Conservation (phyloP, 2,113 vertebrate species). For the Nyctibius bracteatus region DNA sequence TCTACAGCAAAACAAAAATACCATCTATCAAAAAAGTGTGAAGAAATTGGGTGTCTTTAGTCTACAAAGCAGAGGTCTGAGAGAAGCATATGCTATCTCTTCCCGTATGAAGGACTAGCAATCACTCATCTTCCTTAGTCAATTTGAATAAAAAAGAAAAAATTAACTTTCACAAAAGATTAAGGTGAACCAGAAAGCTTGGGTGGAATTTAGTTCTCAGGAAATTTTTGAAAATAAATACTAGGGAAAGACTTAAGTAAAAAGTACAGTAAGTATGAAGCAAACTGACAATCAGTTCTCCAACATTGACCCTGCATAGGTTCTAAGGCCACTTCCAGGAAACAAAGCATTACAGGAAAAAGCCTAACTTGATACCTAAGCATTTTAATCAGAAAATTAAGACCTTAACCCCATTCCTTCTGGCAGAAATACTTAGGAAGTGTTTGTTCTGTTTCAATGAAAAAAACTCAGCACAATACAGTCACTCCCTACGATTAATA, state of each 20-base stretch:
- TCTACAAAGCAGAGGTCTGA: background rate
- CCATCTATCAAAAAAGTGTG: background rate
- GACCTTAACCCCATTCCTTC: background rate
- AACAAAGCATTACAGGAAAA: background rate
- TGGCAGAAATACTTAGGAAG: background rate
- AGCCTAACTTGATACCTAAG: background rate
- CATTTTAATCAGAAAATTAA: background rate
- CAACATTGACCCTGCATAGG: fast-evolving
- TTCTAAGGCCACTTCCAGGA: background rate
- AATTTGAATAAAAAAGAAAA: background rate
- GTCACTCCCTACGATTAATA: background rate
- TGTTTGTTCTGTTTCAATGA: background rate
- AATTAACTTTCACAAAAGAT: background rate
- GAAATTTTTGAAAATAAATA: background rate
- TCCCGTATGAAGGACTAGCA: background rate
- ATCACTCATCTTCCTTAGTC: background rate
- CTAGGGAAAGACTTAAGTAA: background rate
- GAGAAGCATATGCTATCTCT: background rate
- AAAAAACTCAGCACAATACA: background rate
- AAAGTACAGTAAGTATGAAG: background rate
- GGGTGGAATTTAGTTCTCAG: background rate
- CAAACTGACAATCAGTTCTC: background rate
- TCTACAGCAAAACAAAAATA: background rate
- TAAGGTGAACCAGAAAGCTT: background rate
- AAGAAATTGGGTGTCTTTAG: background rate